A percentile compares a stretch with the other conserved stretches of the same genome.
These are phyloP conservation scores for Calameuta pallipes DNA, from an alignment of 2,888 invertebrate species.

Conservation along the genomic window DNA sequence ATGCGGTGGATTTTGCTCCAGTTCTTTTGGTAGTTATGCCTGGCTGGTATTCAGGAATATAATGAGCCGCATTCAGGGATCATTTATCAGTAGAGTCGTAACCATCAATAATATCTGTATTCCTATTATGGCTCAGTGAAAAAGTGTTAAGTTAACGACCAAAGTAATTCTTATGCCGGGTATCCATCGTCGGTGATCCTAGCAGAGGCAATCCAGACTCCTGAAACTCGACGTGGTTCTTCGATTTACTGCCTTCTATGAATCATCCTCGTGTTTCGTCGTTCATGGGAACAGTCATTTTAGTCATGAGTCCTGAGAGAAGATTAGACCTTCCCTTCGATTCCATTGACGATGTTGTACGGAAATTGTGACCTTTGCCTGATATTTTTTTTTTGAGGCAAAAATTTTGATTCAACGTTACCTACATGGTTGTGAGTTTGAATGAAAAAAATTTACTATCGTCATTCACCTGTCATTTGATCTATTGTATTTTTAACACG, in stretches of 20 bases:
- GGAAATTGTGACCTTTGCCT: neutral
- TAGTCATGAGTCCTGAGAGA: neutral
- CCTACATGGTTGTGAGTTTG: too few relatives aligned
- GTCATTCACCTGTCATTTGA: neutral
- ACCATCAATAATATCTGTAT: conserved; percentile 1
- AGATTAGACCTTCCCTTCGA: neutral
- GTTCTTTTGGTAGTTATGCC: neutral
- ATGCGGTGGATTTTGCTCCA: neutral
- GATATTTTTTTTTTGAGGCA: neutral
- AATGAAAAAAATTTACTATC: neutral
- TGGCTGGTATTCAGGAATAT: neutral
- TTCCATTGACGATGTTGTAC: neutral
- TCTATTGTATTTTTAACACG: neutral
- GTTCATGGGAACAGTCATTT: neutral
- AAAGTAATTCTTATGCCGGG: neutral
- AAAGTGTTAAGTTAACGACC: neutral
- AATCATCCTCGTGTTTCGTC: neutral
- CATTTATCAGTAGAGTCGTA: neutral
- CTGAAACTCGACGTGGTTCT: neutral
- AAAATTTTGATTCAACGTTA: neutral
- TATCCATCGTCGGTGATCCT: neutral
- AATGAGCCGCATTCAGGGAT: neutral
- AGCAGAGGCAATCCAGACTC: neutral
- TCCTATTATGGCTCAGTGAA: neutral
- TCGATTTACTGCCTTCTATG: neutral